Percentiles rank a stretch among this genome's conserved stretches.
Evolutionary conservation across 2,113 vertebrate species (phyloP).

Genomic region (Oreocharis arfaki): DNA sequence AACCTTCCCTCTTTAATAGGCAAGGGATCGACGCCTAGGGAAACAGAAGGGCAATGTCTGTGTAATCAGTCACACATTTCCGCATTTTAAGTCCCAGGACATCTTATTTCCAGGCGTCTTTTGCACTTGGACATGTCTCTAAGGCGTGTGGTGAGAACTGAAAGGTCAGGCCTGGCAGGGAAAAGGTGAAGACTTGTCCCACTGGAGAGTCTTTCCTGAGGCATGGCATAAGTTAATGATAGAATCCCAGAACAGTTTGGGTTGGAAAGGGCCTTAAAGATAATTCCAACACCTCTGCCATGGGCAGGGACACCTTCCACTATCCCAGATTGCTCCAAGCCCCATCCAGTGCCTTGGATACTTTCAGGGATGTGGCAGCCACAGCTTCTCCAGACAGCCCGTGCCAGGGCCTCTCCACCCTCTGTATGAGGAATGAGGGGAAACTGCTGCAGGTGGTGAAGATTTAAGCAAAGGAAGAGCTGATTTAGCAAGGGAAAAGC

Average conservation of each 20-base stretch:
- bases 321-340: neutral
- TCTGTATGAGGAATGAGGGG: neutral
- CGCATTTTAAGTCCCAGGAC: accelerated
- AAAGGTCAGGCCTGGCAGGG: neutral
- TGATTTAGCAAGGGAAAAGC: neutral
- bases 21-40: accelerated
- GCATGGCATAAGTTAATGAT: neutral
- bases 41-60: neutral
- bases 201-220: neutral
- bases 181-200: neutral
- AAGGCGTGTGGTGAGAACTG: neutral
- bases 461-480: neutral
- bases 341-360: accelerated
- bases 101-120: neutral
- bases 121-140: neutral
- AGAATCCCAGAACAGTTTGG: neutral
- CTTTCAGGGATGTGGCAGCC: neutral
- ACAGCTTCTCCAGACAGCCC: neutral
- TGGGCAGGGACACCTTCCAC: neutral
- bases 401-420: neutral
- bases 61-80: neutral
- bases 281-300: neutral
- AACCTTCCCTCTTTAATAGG: neutral
- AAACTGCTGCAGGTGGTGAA: neutral
- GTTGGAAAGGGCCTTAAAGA: neutral